Evolutionary conservation across 2,113 vertebrate species (phyloP).

Genomic region (Trinectes maculatus): DNA sequence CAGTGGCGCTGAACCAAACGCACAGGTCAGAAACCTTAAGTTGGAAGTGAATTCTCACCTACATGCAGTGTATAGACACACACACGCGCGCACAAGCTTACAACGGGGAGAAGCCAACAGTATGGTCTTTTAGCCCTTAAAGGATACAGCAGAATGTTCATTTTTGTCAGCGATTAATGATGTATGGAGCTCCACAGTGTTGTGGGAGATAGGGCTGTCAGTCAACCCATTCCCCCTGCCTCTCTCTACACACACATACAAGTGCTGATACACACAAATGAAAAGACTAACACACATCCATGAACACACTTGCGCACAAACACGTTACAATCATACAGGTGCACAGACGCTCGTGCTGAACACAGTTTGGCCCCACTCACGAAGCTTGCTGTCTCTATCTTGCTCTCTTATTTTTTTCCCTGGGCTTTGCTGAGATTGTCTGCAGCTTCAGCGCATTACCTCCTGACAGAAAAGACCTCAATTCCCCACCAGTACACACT

Average conservation of each 20-base stretch:
- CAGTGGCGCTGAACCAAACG: constrained; percentile 60
- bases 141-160: constrained; percentile 56
- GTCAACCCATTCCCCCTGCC: constrained; percentile 37
- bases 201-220: constrained; percentile 60
- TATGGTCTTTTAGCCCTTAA: constrained; percentile 49
- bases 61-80: constrained; percentile 8
- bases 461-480: constrained; percentile 73
- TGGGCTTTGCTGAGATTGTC: constrained; percentile 65
- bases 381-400: constrained; percentile 29
- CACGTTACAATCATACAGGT: constrained; percentile 21
- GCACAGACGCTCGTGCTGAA: constrained; percentile 20
- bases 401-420: constrained; percentile 30
- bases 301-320: constrained; percentile 20
- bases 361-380: constrained; percentile 31
- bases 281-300: not conserved
- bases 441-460: constrained; percentile 66
- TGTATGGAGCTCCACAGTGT: constrained; percentile 61
- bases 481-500: constrained; percentile 72
- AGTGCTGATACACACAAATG: not conserved
- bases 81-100: constrained; percentile 1
- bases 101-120: constrained; percentile 7
- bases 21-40: constrained; percentile 59
- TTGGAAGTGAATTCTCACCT: constrained; percentile 48
- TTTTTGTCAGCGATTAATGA: constrained; percentile 71
- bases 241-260: constrained; percentile 6